Base-by-base conservation (phyloP, 1,140 invertebrate species). In the Halesus radiatus region DNA sequence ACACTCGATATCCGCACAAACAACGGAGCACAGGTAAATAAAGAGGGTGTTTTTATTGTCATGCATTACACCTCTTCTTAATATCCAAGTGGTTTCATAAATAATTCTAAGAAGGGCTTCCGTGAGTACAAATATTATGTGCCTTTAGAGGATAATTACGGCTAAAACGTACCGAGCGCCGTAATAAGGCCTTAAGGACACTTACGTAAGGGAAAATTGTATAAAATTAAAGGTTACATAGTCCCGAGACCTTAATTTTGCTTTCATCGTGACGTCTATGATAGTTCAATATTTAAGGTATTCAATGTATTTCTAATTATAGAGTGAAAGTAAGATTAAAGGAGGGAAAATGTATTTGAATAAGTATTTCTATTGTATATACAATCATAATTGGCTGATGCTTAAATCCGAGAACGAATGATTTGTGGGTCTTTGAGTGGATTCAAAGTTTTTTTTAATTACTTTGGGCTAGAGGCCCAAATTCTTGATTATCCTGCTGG, bases 11-110 rank as follows among this genome's bases (percentile, higher is more conserved):
- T 4, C 7, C 3, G 7, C 7, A 1, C 7, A 8, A 37, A 8
- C 32, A 37, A 37, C 32, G 7, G 7, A 4, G 7, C 3, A 37
- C 32, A 37, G 7, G 32, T 37, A 37, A 7, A 37, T 37, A 4
- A 37, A 8, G 32, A 37, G 1, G 32, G 32, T 29, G 7, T 4
- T 37, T 37, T 37, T 37, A 6, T 37, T 37, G 32, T 37, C 32
- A 4, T 37, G 7, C 7, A 6, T 4, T 37, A 1, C 7, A 64
- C 29, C 7, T 26, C 60, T 23, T 64, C 15, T 64, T 64, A 64
- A 23, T 64, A n/a, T 32, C 60, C 60, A 64, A 64, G 60, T 64
- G 60, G 60, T 16, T 64, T 64, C 7, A 64, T 64, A 64, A 64
- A 64, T 64, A 64, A 64, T 64, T 32, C 7, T 23, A 15, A 64